Conservation (phyloP, 2,113 vertebrate species). For the Cygnus buccinator region DNA sequence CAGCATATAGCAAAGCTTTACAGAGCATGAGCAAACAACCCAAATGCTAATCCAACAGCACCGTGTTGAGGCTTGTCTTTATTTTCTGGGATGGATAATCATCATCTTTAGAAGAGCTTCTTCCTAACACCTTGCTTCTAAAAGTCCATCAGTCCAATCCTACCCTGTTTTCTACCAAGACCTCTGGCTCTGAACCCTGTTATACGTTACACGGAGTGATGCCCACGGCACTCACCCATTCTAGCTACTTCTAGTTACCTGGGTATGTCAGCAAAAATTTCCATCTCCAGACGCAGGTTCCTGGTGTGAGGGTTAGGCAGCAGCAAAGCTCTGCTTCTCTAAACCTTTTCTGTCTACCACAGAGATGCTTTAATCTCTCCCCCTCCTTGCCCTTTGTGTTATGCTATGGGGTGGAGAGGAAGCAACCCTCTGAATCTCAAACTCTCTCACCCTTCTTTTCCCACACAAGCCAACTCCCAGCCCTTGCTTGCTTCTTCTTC, state of each 20-base stretch:
- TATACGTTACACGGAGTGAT: neutral
- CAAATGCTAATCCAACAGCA: neutral
- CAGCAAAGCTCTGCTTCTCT: neutral
- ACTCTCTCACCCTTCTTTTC: neutral
- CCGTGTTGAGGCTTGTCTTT: neutral
- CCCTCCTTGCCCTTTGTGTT: neutral
- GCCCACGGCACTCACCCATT: fast-evolving
- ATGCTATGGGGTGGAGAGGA: neutral
- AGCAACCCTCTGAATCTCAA: neutral
- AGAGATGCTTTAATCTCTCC: neutral
- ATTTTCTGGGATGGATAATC: neutral
- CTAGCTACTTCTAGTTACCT: neutral
- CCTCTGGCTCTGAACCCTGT: neutral
- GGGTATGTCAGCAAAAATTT: neutral
- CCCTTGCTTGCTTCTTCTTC: conserved; percentile 40
- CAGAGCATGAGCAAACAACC: neutral
- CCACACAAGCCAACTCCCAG: conserved; percentile 16
- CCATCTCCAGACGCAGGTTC: neutral
- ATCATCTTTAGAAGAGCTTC: neutral
- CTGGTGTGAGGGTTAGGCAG: neutral
- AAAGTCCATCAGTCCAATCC: neutral
- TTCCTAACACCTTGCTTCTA: neutral
- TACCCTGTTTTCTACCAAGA: neutral
- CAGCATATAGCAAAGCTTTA: conserved; percentile 2
- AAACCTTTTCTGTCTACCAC: neutral